These are phyloP conservation scores for Centropristis striata DNA, from an alignment of 2,113 vertebrate species.

Conservation along the genomic window DNA sequence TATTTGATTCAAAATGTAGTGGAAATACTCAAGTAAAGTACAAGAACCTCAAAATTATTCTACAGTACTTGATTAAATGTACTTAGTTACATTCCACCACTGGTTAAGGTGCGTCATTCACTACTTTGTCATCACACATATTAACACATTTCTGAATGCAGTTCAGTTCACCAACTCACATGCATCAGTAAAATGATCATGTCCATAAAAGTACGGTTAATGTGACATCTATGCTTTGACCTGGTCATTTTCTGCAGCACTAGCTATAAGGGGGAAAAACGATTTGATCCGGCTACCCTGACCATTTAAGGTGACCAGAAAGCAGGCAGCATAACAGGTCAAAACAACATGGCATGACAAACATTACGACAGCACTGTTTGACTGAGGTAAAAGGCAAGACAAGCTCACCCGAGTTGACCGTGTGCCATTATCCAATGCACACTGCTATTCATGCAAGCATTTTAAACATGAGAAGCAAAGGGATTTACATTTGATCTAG, in stretches of 20 bases:
- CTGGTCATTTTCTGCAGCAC: constrained; percentile 17
- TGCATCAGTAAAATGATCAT: neutral
- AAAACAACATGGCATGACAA: constrained; percentile 9
- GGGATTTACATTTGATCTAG: neutral
- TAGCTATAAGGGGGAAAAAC: neutral
- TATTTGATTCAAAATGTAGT: no score
- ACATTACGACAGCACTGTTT: constrained; percentile 43
- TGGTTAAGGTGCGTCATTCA: no score
- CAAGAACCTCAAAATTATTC: no score
- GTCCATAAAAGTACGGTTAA: neutral
- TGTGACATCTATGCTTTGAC: constrained; percentile 24
- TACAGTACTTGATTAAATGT: no score
- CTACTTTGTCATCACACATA: no score
- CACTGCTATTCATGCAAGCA: neutral
- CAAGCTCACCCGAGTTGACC: neutral
- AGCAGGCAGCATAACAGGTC: neutral
- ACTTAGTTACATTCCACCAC: no score
- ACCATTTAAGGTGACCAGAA: neutral
- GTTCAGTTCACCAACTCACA: neutral
- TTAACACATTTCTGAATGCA: no score
- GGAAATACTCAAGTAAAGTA: no score
- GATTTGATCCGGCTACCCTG: neutral
- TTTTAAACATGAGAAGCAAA: neutral
- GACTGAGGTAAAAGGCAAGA: neutral
- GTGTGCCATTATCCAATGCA: neutral